Conservation (phyloP, 2,888 invertebrate species). For the Drosophila antonietae region DNA sequence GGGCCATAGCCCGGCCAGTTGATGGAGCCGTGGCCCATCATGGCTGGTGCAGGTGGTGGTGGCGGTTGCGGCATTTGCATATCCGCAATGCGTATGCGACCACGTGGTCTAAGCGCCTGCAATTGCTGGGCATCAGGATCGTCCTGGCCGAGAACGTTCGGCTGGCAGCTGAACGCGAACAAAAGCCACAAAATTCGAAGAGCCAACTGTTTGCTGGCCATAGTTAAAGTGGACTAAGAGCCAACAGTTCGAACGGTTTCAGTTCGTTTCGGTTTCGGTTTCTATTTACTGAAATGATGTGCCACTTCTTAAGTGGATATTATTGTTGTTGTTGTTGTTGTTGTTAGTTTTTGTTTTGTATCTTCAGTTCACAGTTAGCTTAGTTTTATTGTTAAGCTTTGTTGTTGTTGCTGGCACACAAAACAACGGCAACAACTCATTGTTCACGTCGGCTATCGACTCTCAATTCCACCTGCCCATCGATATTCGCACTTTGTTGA, state of each 20-base stretch:
- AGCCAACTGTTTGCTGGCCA: constrained; percentile 43
- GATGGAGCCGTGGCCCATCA: constrained; percentile 8
- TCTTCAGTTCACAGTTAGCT: constrained; percentile 63
- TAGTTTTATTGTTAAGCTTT: constrained; percentile 55
- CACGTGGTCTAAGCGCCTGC: constrained; percentile 54
- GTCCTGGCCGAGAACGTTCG: constrained; percentile 18
- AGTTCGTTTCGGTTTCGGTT: constrained; percentile 62
- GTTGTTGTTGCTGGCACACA: constrained; percentile 41
- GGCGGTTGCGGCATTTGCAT: constrained; percentile 41
- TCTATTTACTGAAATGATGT: constrained; percentile 62
- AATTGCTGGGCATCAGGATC: constrained; percentile 56
- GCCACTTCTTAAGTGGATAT: constrained; percentile 60
- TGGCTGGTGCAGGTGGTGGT: constrained; percentile 15
- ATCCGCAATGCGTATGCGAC: constrained; percentile 69
- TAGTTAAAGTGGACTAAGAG: constrained; percentile 43
- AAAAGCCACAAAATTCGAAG: constrained; percentile 35
- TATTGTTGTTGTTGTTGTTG: constrained; percentile 20
- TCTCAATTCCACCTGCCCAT: constrained; percentile 52
- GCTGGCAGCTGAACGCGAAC: constrained; percentile 11
- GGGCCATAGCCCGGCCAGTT: constrained; percentile 47
- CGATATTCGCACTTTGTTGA: constrained; percentile 67
- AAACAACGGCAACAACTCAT: constrained; percentile 38
- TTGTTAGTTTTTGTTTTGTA: constrained; percentile 20
- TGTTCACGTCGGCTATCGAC: constrained; percentile 30
- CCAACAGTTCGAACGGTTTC: constrained; percentile 39